Percentiles rank a stretch among this genome's conserved stretches.
Evolutionary conservation across 2,888 invertebrate genomes (phyloP).

Genomic region (Andrena dorsata): DNA sequence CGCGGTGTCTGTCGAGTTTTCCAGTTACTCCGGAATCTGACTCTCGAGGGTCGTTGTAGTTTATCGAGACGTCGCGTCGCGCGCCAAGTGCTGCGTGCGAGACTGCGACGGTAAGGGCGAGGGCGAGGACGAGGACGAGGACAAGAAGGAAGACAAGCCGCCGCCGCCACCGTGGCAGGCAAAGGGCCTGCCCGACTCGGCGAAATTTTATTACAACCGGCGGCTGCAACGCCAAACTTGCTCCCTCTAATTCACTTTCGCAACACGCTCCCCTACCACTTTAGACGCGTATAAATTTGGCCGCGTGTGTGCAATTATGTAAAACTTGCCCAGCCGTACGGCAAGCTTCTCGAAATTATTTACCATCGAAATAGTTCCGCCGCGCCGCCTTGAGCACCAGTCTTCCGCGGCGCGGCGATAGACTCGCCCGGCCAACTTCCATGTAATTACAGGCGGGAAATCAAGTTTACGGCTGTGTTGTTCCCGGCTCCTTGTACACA

Average conservation of each 20-base stretch:
- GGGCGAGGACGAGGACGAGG: background rate
- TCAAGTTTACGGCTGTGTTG: background rate
- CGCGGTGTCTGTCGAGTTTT: slow-evolving; percentile 6
- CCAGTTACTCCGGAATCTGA: slow-evolving; percentile 20
- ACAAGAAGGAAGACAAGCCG: background rate
- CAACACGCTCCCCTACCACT: slow-evolving; percentile 18
- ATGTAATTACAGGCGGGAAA: background rate
- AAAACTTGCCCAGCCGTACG: slow-evolving; percentile 34
- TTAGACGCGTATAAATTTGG: slow-evolving; percentile 39
- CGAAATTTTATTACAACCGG: slow-evolving; percentile 61
- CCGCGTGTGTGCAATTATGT: slow-evolving; percentile 59
- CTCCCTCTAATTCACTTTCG: slow-evolving; percentile 58
- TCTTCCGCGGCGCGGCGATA: slow-evolving; percentile 1
- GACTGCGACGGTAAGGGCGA: too few species aligned
- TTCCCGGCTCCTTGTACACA: background rate
- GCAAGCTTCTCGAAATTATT: slow-evolving; percentile 54
- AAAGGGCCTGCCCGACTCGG: slow-evolving; percentile 2
- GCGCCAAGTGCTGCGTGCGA: background rate
- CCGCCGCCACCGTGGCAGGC: too few species aligned
- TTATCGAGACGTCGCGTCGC: slow-evolving; percentile 42
- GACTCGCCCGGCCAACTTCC: background rate
- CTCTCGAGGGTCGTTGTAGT: slow-evolving; percentile 42
- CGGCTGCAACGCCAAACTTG: slow-evolving; percentile 24
- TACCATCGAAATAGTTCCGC: slow-evolving; percentile 57
- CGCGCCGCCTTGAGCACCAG: slow-evolving; percentile 13